Percentiles rank a stretch among this genome's conserved stretches.
Evolutionary conservation across 2,113 vertebrate species (phyloP).

Genomic region (Zosterops japonicus): DNA sequence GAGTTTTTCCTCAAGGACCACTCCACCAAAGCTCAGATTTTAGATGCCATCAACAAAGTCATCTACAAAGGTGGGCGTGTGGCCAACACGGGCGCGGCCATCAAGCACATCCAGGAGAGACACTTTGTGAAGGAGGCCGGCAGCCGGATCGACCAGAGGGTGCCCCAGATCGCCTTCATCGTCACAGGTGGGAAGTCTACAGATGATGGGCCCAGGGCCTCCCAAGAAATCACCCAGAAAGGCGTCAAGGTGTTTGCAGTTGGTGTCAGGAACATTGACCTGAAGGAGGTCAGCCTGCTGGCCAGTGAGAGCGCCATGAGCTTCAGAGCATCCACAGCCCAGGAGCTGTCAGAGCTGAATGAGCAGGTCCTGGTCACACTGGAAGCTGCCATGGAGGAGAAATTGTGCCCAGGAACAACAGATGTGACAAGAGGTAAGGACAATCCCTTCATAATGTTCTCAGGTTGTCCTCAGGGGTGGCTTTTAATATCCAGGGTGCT

Average conservation of each 20-base stretch:
- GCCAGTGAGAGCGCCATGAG: slow-evolving; percentile 81
- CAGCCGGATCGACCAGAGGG: slow-evolving; percentile 84
- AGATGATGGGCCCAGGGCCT: slow-evolving; percentile 83
- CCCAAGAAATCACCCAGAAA: slow-evolving; percentile 75
- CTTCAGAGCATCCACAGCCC: slow-evolving; percentile 78
- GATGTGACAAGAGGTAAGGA: slow-evolving; percentile 75
- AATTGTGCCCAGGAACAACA: slow-evolving; percentile 67
- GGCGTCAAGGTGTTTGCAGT: slow-evolving; percentile 87
- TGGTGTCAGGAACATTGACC: slow-evolving; percentile 79
- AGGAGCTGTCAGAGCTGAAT: slow-evolving; percentile 85
- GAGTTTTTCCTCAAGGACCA: slow-evolving; percentile 89
- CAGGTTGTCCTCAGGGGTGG: not conserved
- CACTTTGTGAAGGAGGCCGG: slow-evolving; percentile 88
- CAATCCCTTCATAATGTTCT: not conserved
- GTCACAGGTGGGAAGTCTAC: slow-evolving; percentile 84
- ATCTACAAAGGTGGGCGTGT: slow-evolving; percentile 87
- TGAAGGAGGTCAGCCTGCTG: slow-evolving; percentile 79
- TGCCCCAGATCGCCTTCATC: slow-evolving; percentile 90
- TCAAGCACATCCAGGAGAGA: slow-evolving; percentile 81
- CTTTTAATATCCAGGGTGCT: not conserved
- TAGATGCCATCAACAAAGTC: slow-evolving; percentile 77
- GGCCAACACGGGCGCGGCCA: slow-evolving; percentile 84
- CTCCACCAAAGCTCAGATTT: slow-evolving; percentile 79
- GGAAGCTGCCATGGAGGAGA: slow-evolving; percentile 83
- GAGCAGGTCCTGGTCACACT: slow-evolving; percentile 88